Conservation (phyloP, 2,888 invertebrate species). For the Nemotelus nigrinus region DNA sequence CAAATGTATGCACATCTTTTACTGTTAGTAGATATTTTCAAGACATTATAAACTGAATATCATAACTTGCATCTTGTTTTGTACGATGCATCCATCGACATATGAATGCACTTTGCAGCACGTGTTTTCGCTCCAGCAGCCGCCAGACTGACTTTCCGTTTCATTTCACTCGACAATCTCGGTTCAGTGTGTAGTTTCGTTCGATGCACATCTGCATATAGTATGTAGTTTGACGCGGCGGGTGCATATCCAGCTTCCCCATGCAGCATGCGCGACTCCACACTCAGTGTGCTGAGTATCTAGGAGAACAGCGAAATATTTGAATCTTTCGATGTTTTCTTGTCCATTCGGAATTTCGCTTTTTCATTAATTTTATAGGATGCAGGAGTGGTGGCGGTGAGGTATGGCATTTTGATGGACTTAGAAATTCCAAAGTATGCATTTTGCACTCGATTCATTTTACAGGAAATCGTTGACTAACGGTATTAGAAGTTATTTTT, state of each 20-base stretch:
- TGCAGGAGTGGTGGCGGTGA: not conserved
- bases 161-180: not conserved
- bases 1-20: no score
- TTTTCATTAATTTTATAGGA: not conserved
- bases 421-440: not conserved
- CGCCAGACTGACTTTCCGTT: conserved; percentile 9
- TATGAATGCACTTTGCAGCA: conserved; percentile 25
- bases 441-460: not conserved
- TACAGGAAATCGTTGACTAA: not conserved
- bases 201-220: no score
- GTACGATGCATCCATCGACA: conserved; percentile 1
- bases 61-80: conserved; percentile 6
- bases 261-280: no score
- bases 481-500: not conserved
- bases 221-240: no score
- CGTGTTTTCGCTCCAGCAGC: conserved; percentile 15
- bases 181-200: no score
- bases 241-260: no score
- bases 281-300: no score
- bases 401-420: not conserved
- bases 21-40: not conserved
- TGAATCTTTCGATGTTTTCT: not conserved
- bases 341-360: not conserved
- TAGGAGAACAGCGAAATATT: not conserved
- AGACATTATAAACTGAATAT: not conserved